A percentile compares a stretch with the other conserved stretches of the same genome.
phyloP scores from a whole-genome alignment of 30 jellyfish, hydroid and myxozoan genomes.

The Aurelia aurita complex sp. Pacific region DNA sequence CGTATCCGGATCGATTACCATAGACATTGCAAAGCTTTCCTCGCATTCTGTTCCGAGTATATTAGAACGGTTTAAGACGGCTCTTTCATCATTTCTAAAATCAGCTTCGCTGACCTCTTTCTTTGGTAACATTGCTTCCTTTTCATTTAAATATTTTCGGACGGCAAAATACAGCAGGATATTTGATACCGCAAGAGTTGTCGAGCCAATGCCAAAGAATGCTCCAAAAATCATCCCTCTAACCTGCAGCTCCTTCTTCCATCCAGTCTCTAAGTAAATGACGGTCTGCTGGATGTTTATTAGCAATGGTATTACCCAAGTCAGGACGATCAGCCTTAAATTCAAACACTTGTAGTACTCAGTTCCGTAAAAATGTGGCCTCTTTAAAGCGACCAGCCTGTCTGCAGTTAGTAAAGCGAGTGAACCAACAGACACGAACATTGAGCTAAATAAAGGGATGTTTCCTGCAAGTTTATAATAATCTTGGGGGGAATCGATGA shows the following conservation, averaged over 20 bases:
- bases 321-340: neutral
- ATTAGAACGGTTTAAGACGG: neutral
- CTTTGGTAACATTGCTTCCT: neutral
- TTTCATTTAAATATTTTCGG: neutral
- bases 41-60: neutral
- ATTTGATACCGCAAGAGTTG: slow-evolving; percentile 10
- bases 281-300: slow-evolving; percentile 23
- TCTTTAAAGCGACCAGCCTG: slow-evolving; percentile 28
- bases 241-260: slow-evolving; percentile 1
- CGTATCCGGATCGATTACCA: neutral
- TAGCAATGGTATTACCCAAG: slow-evolving; percentile 15
- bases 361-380: slow-evolving; percentile 14
- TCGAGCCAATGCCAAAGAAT: slow-evolving; percentile 9
- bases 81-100: neutral
- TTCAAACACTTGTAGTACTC: neutral
- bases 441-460: slow-evolving; percentile 33
- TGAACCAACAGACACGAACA: slow-evolving; percentile 38
- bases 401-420: slow-evolving; percentile 33
- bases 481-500: neutral
- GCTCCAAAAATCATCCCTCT: slow-evolving; percentile 1
- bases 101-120: no score
- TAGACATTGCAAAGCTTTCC: neutral
- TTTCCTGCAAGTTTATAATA: slow-evolving; percentile 41
- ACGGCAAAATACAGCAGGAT: neutral
- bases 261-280: neutral